Evolutionary conservation across 2,888 invertebrate species (phyloP), one percentile per base, ranked within the genome.

Genomic region (Mythimna ferrago): DNA sequence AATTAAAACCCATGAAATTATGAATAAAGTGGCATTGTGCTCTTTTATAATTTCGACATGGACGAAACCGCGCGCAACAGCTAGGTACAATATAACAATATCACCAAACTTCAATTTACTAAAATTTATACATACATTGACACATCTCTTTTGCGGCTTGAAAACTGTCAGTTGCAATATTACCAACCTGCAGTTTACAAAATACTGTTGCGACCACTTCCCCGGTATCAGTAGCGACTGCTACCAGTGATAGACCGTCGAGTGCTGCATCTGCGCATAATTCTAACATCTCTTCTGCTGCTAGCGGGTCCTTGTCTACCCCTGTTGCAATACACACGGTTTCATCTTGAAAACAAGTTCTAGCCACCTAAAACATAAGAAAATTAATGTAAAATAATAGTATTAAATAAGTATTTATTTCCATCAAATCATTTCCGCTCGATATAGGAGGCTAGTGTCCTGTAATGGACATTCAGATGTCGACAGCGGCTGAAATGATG

Each of bases 231-330:
- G 95, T 93, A 66, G 97, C 97, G 0, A 97, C 92, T 0, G 97
- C 97, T 0, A 97, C 96, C 60, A 98, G 83, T 0, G 98, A 97
- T 0, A 97, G 96, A 0, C 97, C 97, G 87, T 98, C 98, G 60
- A 96, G 89, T 0, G 97, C 97, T 14, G 97, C 96, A 69, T 97
- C 94, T 57, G 96, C 92, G 72, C 97, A 97, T 4, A 98, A 89
- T 83, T 97, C 96, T 38, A 97, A 92, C 58, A 98, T 89, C 85
- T 98, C 98, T 57, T 96, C 92, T 0, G 95, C 92, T 10, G 97
- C 97, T 21, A 87, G 88, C 0, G 96, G 96, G 84, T 97, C 95
- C n/a, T 96, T 95, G 66, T 93, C 89, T 0, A 98, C 91, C 84
- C 97, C 97, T 4, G 97, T 94, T 0, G 96, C 97, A 58, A 92